Evolutionary conservation across 2,113 vertebrate species (phyloP).

Genomic region (Stomatorhinus ivindoensis): DNA sequence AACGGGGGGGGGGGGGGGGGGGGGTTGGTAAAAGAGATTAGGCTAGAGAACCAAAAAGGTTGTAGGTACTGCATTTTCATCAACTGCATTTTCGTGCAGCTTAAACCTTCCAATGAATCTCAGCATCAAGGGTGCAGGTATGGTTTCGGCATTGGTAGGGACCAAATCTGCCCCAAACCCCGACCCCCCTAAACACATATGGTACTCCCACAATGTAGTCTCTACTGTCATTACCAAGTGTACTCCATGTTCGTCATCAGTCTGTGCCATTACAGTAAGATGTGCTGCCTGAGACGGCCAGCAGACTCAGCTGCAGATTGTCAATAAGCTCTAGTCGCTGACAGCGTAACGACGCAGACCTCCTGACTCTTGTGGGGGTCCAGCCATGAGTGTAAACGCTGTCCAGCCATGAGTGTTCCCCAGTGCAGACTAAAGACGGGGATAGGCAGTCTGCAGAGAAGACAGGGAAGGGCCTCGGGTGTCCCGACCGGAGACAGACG

Average conservation of each 20-base stretch:
- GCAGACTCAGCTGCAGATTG: neutral
- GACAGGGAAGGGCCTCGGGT: neutral
- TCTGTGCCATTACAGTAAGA: neutral
- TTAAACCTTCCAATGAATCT: neutral
- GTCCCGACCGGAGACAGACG: neutral
- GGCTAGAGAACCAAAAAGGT: neutral
- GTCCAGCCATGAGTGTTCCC: neutral
- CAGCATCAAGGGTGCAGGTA: neutral
- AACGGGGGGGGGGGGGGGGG: neutral
- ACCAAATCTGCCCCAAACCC: neutral
- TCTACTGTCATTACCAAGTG: neutral
- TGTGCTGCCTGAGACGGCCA: neutral
- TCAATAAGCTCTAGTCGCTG: neutral
- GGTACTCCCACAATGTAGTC: neutral
- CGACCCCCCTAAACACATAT: neutral
- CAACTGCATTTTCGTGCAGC: neutral
- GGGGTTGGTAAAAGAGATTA: neutral
- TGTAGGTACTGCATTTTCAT: neutral
- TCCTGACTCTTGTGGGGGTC: neutral
- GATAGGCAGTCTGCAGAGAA: neutral
- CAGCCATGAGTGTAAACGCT: too few relatives aligned
- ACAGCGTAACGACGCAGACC: neutral
- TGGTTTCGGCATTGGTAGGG: neutral
- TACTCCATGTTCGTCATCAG: neutral
- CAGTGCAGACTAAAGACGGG: neutral